Evolutionary conservation across 1,140 invertebrate species (phyloP).

Genomic region (Drosophila subpulchrella): DNA sequence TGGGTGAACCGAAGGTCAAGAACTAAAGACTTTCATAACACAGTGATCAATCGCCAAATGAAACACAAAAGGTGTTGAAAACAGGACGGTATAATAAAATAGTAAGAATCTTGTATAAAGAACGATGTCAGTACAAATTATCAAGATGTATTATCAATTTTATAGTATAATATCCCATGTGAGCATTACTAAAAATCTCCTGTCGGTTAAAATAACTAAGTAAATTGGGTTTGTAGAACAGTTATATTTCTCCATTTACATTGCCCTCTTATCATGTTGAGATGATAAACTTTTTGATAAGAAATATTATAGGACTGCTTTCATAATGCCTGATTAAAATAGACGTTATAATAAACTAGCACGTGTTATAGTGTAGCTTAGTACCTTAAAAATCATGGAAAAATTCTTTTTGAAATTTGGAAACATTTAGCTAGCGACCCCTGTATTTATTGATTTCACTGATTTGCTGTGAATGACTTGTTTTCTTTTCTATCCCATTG

Average conservation of each 20-base stretch:
- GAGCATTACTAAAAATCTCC: too few species aligned
- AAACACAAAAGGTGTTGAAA: too few species aligned
- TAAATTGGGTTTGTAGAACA: conserved; percentile 1
- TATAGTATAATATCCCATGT: too few species aligned
- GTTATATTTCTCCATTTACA: neutral
- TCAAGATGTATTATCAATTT: too few species aligned
- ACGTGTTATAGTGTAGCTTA: neutral
- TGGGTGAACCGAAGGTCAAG: conserved; percentile 28
- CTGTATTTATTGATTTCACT: conserved; percentile 37
- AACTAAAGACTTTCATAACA: conserved; percentile 13
- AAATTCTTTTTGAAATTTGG: neutral
- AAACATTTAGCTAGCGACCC: neutral
- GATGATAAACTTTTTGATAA: conserved; percentile 5
- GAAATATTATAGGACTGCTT: neutral
- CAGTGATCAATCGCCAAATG: conserved; percentile 1
- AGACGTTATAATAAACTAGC: neutral
- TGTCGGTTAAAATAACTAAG: neutral
- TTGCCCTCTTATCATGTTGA: conserved; percentile 4
- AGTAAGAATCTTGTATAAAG: neutral
- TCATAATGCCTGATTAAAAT: conserved; percentile 9
- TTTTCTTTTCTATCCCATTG: conserved; percentile 2
- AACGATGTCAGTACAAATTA: too few species aligned
- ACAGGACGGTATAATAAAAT: neutral
- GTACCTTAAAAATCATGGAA: neutral
- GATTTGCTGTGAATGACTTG: conserved; percentile 18